Evolutionary conservation across 2,797 vertebrate genomes (phyloP), one percentile per base, ranked within the genome.

Genomic region (Glyptemys insculpta): DNA sequence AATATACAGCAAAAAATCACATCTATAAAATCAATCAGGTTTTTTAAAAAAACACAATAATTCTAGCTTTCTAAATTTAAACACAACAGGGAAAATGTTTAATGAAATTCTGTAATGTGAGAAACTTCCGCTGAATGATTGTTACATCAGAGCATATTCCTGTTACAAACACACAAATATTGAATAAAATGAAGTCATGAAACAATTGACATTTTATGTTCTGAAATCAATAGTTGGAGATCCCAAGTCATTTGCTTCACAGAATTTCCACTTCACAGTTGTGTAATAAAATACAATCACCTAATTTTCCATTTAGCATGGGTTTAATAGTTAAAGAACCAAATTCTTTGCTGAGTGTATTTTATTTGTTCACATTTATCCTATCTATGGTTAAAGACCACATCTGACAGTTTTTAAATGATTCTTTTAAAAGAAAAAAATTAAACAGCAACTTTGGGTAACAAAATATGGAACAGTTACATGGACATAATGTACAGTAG

Each of bases 351-450:
- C 88, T 95, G 95, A 97, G 94, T 96, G 94, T 95, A 97, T 97
- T 98, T 98, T 97, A 98, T 98, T 98, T 97, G 97, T 97, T 98
- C 97, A 98, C 97, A 96, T 98, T 97, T 93, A 97, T 96, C 95
- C 93, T 98, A 97, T 37, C 65, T 94, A 97, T 98, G 98, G 97
- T 97, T 96, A 97, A 96, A 98, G 97, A 95, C 96, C 98, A 98
- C 95, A 97, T 96, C 95, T 81, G 96, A 98, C 96, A 98, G 93
- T 94, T 98, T 97, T 96, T 97, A 97, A 98, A 98, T 96, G 97
- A 97, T 98, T 97, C 93, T 98, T 96, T 97, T 97, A 97, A 98
- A 98, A 96, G 92, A 97, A 97, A 93, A 95, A 83, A 97, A 94
- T 94, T 90, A 88, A 98, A 97, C 94, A 97, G 94, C 72, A 96